Evolutionary conservation across 2,888 invertebrate species (phyloP), one percentile per base, ranked within the genome.

Genomic region (Meghimatium bilineatum): DNA sequence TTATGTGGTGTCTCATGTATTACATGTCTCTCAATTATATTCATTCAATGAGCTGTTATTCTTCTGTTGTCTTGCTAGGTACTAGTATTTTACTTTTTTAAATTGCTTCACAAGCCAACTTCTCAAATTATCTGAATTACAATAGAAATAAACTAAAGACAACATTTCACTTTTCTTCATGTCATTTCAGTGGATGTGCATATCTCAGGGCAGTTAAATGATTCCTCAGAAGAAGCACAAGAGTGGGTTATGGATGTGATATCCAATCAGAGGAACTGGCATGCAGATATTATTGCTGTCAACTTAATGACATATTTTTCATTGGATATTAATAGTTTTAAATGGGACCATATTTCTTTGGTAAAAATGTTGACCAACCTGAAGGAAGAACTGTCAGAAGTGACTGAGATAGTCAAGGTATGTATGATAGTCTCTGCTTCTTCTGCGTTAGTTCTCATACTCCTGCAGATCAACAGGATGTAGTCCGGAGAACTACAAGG

Each of bases 211-310:
- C 20, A 17, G 1, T 34, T 78, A n/a, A 74, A 82, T 81, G n/a
- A n/a, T 34, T 44, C 79, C 14, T 77, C 63, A 17, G 44, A 29
- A 0, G 67, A 85, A 20, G 36, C 82, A 26, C 52, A 49, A 14
- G 10, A 66, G 2, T 82, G 82, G 82, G 44, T 77, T 1, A 6
- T 29, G 2, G 29, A 36, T 77, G 63, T 72, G n/a, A n/a, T 60
- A 23, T 23, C 36, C 23, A 67, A 66, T 26, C 60, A 69, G n/a
- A 29, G 32, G n/a, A 38, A 36, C 23, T 85, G 85, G 85, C 52
- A 82, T 82, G 85, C 85, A 32, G 85, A 85, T 26, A 63, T 82
- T 6, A 26, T 85, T 26, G 44, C 49, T 32, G 66, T 85, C 26
- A 77, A 85, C 52, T 60, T 85, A 8, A 10, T 85, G 20, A 63